Evolutionary conservation across 2,888 invertebrate species (phyloP), one percentile per base, ranked within the genome.

Genomic region (Prenolepis imparis): DNA sequence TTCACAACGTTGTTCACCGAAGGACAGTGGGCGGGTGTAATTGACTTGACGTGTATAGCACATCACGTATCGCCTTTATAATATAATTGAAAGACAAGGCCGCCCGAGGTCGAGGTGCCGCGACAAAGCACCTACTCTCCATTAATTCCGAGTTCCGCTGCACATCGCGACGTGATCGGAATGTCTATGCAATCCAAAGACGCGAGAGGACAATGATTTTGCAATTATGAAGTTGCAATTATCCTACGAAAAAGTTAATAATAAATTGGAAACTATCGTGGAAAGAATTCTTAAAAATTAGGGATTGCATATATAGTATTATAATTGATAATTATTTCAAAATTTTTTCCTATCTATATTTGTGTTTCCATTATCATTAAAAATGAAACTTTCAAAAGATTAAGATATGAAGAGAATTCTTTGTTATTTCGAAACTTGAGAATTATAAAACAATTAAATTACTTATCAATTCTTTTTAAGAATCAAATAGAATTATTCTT

Each of bases 21-120:
- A 73, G 57, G 39, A 74, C 64, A 4, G 61, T 86, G 68, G 83
- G 83, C 72, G 85, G 52, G 24, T 61, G 12, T 64, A 86, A 87
- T 87, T 74, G 77, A 83, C 77, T 55, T 12, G 67, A 55, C 67
- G 52, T 55, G 15, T 28, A 21, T 9, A 32, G 36, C 39, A 32
- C 15, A 28, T 55, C 24, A 15, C 3, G 28, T 72, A 63, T n/a
- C 57, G 24, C 57, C 74, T 85, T 59, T 66, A 52, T 52, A 48
- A 63, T 59, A 41, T 75, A 41, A 72, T 67, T 72, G 41, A 84
- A 61, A 73, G 82, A 82, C 88, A 85, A 85, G 88, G 83, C 28
- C 82, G 72, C n/a, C 44, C 21, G 67, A 84, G 86, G 81, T 82
- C 82, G 68, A 66, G 48, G 39, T 57, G n/a, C 63, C 44, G 48